Evolutionary conservation across 2,888 invertebrate genomes (phyloP).

Genomic region (Scaptomyza flava): DNA sequence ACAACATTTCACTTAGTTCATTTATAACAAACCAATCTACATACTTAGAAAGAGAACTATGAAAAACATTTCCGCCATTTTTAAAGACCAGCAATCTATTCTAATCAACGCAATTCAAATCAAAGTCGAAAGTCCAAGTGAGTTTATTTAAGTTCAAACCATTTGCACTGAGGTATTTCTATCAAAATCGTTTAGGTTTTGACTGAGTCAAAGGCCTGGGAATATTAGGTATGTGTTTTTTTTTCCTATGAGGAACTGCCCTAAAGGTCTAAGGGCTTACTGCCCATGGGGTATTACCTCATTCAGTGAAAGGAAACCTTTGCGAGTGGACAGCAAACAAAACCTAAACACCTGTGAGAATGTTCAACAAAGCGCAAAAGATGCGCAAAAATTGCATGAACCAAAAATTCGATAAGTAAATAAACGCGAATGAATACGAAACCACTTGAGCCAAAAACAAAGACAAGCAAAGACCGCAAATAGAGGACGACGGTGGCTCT

Average conservation of each 20-base stretch:
- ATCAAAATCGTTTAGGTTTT: neutral
- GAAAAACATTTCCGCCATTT: slow-evolving; percentile 12
- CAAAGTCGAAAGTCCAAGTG: neutral
- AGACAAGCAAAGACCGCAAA: slow-evolving; percentile 56
- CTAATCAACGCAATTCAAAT: slow-evolving; percentile 31
- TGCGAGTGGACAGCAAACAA: slow-evolving; percentile 66
- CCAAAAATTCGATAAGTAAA: slow-evolving; percentile 39
- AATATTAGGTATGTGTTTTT: neutral
- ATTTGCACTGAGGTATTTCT: no score
- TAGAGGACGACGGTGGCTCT: slow-evolving; percentile 23
- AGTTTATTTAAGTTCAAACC: neutral
- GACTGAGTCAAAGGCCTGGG: slow-evolving; percentile 8
- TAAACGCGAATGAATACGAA: slow-evolving; percentile 54
- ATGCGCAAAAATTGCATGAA: slow-evolving; percentile 76
- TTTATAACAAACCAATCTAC: slow-evolving; percentile 41
- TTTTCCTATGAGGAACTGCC: neutral
- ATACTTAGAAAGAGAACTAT: neutral
- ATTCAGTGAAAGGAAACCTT: slow-evolving; percentile 34
- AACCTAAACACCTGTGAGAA: slow-evolving; percentile 70
- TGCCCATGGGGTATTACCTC: slow-evolving; percentile 12
- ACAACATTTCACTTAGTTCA: slow-evolving; percentile 62
- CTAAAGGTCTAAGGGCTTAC: neutral
- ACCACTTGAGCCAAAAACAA: slow-evolving; percentile 68
- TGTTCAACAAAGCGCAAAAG: slow-evolving; percentile 67
- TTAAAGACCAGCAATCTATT: slow-evolving; percentile 30